phyloP scores from a whole-genome alignment of 2,888 invertebrate genomes.

The Protonemura montana region DNA sequence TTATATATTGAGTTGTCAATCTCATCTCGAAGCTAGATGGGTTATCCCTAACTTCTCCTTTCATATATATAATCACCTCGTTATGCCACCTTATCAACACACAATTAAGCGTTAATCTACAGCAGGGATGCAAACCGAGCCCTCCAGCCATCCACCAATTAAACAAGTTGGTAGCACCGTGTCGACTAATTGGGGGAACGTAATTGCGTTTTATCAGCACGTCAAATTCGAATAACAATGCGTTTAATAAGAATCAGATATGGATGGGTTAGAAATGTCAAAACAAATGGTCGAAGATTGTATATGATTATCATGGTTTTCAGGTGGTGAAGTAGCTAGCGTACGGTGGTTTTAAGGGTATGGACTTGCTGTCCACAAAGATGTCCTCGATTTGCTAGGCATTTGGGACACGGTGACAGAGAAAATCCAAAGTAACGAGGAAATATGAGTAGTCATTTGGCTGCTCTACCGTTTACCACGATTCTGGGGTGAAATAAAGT shows the following conservation, averaged over 20 bases:
- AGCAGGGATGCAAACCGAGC: neutral
- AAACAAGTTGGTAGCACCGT: neutral
- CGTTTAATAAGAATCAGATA: neutral
- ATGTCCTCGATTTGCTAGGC: too few relatives aligned
- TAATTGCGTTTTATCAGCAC: slow-evolving; percentile 1
- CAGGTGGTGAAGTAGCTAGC: neutral
- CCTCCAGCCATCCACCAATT: slow-evolving; percentile 25
- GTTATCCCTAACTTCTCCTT: neutral
- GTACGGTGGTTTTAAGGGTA: too few relatives aligned
- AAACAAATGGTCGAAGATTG: slow-evolving; percentile 16
- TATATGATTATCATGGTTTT: neutral
- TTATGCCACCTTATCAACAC: neutral
- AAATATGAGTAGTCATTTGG: too few relatives aligned
- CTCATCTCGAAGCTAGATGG: neutral
- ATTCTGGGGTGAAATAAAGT: too few relatives aligned
- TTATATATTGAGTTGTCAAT: neutral
- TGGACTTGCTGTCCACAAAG: too few relatives aligned
- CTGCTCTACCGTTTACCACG: too few relatives aligned
- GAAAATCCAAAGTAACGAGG: too few relatives aligned
- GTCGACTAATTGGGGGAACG: neutral
- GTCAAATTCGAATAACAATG: neutral
- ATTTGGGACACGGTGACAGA: too few relatives aligned
- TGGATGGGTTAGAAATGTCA: slow-evolving; percentile 22
- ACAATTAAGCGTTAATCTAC: neutral
- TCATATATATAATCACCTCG: slow-evolving; percentile 1